phyloP scores from a whole-genome alignment of 2,797 vertebrate species.

The Pachyuromys duprasi region DNA sequence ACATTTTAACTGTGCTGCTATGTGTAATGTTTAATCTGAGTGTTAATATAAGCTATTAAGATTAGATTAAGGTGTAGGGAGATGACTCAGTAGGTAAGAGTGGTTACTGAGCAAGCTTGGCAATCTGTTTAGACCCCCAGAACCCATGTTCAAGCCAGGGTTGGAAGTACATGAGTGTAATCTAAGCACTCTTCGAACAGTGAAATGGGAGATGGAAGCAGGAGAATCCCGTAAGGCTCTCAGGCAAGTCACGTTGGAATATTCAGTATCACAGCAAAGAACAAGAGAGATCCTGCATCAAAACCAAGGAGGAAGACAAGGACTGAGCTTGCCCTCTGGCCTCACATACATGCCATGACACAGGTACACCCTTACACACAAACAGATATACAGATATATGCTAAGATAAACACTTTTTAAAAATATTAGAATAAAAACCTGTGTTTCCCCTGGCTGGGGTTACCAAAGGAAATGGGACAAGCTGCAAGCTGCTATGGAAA shows the following conservation, averaged over 20 bases:
- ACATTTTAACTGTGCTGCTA: not conserved
- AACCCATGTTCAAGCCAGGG: not conserved
- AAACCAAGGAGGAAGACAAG: not conserved
- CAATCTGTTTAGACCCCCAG: not conserved
- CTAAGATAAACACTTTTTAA: not conserved
- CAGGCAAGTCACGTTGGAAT: not conserved
- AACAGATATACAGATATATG: not conserved
- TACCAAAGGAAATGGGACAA: not conserved
- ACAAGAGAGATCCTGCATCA: not conserved
- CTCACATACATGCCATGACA: too few relatives aligned
- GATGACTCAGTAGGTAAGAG: not conserved
- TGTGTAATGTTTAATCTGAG: not conserved
- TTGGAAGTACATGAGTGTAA: not conserved
- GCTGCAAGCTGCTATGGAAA: not conserved
- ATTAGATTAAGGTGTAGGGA: not conserved
- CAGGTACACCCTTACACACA: not conserved
- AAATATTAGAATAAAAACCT: not conserved
- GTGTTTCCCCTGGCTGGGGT: not conserved
- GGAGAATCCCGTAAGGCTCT: not conserved
- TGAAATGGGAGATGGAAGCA: not conserved
- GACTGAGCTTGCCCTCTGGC: not conserved
- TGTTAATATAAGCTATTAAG: not conserved
- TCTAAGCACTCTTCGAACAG: not conserved
- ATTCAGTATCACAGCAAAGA: not conserved
- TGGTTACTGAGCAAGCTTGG: not conserved